Conservation (phyloP, 2,113 vertebrate genomes). For the Cryptotis parvus region DNA sequence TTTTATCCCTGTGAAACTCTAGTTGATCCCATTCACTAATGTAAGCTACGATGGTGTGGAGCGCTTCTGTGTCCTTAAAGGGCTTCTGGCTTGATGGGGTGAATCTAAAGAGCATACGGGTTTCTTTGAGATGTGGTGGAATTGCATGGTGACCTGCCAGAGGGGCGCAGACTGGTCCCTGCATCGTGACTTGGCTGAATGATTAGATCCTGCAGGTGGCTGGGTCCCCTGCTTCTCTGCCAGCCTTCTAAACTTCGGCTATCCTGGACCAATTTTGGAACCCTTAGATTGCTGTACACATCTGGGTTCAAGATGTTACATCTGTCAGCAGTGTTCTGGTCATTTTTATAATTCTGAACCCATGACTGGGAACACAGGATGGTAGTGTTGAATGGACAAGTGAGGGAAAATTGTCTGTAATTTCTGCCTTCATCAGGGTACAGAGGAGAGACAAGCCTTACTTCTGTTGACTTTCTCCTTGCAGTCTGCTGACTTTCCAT, state of each 20-base stretch:
- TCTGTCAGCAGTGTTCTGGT: background rate
- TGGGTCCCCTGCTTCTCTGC: background rate
- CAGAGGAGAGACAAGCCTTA: background rate
- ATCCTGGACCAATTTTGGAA: background rate
- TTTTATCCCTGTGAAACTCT: background rate
- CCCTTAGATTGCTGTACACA: accelerated
- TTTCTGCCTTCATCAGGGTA: background rate
- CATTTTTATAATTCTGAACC: background rate
- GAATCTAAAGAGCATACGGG: background rate
- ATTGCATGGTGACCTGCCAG: no score
- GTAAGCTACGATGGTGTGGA: background rate
- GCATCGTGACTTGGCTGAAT: background rate
- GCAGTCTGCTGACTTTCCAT: no score
- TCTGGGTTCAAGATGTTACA: background rate
- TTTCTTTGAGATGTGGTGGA: background rate
- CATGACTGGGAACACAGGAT: background rate
- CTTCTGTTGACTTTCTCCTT: background rate
- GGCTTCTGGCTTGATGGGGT: background rate
- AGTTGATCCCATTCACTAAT: no score
- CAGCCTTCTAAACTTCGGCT: background rate
- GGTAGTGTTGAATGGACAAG: background rate
- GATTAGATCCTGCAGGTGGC: background rate
- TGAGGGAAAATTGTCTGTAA: background rate
- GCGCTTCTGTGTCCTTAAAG: background rate
- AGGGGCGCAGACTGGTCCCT: background rate